Base-by-base conservation (phyloP, 1,140 invertebrate genomes). In the Diorhabda carinulata region DNA sequence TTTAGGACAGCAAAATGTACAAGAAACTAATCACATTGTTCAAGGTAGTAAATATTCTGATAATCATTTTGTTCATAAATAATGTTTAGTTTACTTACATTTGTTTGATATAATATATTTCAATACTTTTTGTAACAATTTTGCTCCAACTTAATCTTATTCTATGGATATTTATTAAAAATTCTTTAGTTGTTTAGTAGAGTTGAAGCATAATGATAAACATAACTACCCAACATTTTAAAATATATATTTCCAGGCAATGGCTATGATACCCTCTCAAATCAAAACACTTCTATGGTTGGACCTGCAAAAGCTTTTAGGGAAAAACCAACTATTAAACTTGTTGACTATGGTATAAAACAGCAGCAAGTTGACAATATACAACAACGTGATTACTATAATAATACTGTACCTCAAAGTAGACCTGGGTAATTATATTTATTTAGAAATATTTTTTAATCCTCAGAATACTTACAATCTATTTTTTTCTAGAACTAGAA, bases 1-100 rank as follows among this genome's bases (percentile, higher is more conserved):
- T 43, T 78, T 82, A 25, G 78, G 77, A 63, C 77, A 78, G 63
- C 78, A 81, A 63, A 76, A 78, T 77, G 74, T 75, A 9, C 62
- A 74, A 41, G 47, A 52, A 52, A 8, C 47, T n/a, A 52, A 52
- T 52, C 47, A 52, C n/a, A 52, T 52, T 52, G 47, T 52, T 52
- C 47, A 52, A 52, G 47, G 47, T 52, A 52, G 76, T 72, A 63
- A 52, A 8, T 6, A 52, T 52, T 52, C 3, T 8, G n/a, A 52
- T 8, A 52, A 8, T 52, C 2, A 43, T 73, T 70, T 57, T 75
- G 73, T 64, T 71, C 45, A 74, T 52, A 8, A 8, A n/a, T n/a
- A 52, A 52, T 52, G 47, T 3, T 52, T 52, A 25, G 25, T 25
- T 25, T 25, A 25, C 25, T 25, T 25, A 25, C 25, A 25, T 25